Evolutionary conservation across 2,888 invertebrate genomes (phyloP), one percentile per base, ranked within the genome.

Genomic region (Malacosoma neustria): DNA sequence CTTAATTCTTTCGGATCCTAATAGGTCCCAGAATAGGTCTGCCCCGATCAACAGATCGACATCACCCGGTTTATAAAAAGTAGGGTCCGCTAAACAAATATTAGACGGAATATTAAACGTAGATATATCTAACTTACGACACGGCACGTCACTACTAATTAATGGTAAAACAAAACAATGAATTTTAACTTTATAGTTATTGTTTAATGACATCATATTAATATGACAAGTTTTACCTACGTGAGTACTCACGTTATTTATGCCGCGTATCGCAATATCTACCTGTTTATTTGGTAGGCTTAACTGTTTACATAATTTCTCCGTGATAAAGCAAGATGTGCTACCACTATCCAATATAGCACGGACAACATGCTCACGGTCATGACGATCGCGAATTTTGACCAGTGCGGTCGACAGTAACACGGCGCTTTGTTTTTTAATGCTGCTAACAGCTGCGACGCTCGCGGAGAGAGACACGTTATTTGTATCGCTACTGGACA

Each of bases 1-100:
- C 12, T n/a, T 14, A 32, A 41, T 41, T 11, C 15, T 36, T 22
- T 33, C 36, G 14, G 36, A 36, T 5, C 38, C 36, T 14, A 41
- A 14, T 14, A 38, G 2, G 9, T 41, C 36, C 38, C 41, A 41
- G 15, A 41, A 55, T 0, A 50, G 4, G 14, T 52, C 48, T 6
- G 50, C 55, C n/a, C 51, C 51, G 0, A 53, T 39, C 13, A 53
- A 30, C 6, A 55, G 36, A 38, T 55, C 48, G 2, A 56, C 34
- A 1, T 36, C 29, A 30, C 48, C 35, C 1, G 56, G 51, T 14
- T 33, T 29, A 12, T 51, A 32, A 40, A 52, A 54, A 9, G 33
- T 13, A 13, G 54, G 51, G 22, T 54, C 50, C 1, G 48, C 48
- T 30, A 51, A 36, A 38, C 34, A 33, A 32, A 54, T 39, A 34